Base-by-base conservation (phyloP, 2,888 invertebrate genomes). In the Ctena decussata region DNA sequence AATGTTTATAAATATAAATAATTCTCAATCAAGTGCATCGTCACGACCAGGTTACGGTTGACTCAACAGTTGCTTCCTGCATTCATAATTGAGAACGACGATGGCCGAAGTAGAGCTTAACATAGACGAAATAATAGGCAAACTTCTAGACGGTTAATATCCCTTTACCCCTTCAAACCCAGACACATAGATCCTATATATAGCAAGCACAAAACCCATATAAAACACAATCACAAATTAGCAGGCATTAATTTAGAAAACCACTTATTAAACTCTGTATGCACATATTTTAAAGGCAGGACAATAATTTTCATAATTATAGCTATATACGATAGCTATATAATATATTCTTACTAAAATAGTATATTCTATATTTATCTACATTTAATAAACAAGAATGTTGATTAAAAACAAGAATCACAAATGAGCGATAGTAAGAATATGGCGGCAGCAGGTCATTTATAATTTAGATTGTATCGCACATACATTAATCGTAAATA, bases 111-210 rank as follows among this genome's bases (percentile, higher is more conserved):
- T 70, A 30, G 80, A 80, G 27, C 75, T 80, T 32, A 35, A 80
- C 41, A 80, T 80, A 0, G 80, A 80, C 71, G 75, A 41, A 70
- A 80, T 80, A n/a, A 80, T 80, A 35, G 27, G 37, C 30, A 75
- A 71, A 30, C 80, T 80, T 57, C 57, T 80, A 6, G 53, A 71
- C n/a, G 80, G 80, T 80, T 71, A 15, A n/a, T 76, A 57, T 75
- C 69, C 74, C 37, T 53, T 76, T 79, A 72, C 32, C 53, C 71
- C 1, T 53, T 6, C 24, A 78, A 49, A 18, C 44, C 65, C 57
- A 24, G 6, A 57, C 57, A 57, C 6, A 57, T 8, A 57, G 6
- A 24, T 24, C 24, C 57, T 27, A 57, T 21, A 46, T 46, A 46
- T 46, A 46, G 46, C 46, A 46, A 21, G 21, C 46, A 46, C 46